Percentiles rank a stretch among this genome's conserved stretches.
Conservation (phyloP, 2,113 vertebrate genomes). For the Tapirus terrestris region DNA sequence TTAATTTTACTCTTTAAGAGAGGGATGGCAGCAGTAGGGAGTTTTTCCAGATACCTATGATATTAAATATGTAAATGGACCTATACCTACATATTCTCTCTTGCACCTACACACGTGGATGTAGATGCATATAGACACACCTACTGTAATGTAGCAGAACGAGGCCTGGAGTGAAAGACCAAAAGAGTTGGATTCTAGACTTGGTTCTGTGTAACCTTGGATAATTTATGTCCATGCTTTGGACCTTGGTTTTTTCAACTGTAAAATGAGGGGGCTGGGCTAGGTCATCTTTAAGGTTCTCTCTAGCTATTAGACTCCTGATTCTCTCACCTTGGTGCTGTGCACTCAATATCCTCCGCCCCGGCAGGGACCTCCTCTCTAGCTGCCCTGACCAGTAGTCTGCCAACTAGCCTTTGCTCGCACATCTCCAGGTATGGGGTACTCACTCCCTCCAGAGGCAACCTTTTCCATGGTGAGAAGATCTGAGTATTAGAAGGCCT, state of each 20-base stretch:
- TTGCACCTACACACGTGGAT: neutral
- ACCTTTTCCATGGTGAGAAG: neutral
- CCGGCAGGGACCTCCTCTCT: neutral
- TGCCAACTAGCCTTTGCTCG: neutral
- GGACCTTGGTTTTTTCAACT: neutral
- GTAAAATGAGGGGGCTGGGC: neutral
- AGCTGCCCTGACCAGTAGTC: neutral
- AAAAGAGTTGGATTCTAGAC: neutral
- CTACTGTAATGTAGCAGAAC: neutral
- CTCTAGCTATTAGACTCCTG: neutral
- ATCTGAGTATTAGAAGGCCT: neutral
- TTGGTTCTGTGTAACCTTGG: neutral
- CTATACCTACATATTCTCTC: neutral
- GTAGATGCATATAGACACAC: neutral
- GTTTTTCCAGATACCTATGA: neutral
- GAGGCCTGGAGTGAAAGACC: neutral
- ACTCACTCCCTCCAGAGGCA: neutral
- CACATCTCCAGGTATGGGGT: neutral
- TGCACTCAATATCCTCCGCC: neutral
- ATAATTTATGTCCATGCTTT: neutral
- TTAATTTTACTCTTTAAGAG: slow-evolving; percentile 36
- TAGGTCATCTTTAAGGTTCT: neutral
- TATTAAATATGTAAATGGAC: neutral
- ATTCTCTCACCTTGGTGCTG: neutral
- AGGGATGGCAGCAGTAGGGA: neutral